Conservation (phyloP, 2,113 vertebrate species). For the Phodopus roborovskii region DNA sequence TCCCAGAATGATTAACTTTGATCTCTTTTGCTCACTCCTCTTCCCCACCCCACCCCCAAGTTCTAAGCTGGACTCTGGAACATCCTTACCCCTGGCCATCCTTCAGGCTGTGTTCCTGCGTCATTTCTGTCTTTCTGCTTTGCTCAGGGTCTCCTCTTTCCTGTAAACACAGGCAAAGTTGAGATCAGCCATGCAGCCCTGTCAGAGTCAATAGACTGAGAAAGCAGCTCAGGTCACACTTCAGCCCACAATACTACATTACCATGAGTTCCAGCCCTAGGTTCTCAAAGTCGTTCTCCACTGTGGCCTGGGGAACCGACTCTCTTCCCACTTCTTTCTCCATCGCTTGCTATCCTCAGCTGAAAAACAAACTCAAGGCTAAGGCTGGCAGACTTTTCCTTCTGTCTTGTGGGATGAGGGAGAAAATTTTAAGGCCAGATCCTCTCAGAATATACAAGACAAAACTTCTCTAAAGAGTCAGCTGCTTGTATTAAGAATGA, state of each 20-base stretch:
- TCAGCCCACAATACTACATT: not conserved
- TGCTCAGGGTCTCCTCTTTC: slow-evolving; percentile 22
- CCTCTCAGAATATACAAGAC: not conserved
- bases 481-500: slow-evolving; percentile 45
- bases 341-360: slow-evolving; percentile 49
- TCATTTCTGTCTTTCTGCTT: not conserved
- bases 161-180: slow-evolving; percentile 51
- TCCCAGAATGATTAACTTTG: not conserved
- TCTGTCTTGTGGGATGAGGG: not conserved
- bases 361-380: slow-evolving; percentile 49
- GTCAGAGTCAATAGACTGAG: not conserved
- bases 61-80: not conserved
- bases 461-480: not conserved
- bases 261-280: slow-evolving; percentile 57
- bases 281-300: not conserved
- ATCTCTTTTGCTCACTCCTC: not conserved
- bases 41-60: not conserved
- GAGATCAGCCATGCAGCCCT: not conserved
- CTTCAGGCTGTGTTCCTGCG: not conserved
- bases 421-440: not conserved
- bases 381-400: not conserved
- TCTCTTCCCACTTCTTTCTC: slow-evolving; percentile 13
- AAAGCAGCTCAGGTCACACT: not conserved
- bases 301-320: not conserved
- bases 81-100: not conserved